phyloP scores from a whole-genome alignment of 1,140 invertebrate genomes.

The Ips nitidus region DNA sequence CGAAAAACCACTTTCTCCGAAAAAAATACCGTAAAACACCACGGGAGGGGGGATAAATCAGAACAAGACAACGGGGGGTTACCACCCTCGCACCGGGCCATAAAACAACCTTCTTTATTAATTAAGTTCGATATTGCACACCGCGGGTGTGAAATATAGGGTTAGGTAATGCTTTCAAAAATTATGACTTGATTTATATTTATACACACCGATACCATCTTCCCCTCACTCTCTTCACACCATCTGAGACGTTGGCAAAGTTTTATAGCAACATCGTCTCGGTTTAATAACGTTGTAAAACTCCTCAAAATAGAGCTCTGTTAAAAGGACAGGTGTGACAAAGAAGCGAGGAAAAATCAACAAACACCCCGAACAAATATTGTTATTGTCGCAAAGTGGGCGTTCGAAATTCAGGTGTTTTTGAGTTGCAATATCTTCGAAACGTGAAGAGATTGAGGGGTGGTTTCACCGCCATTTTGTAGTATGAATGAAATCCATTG shows the following conservation, averaged over 20 bases:
- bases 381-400: no score
- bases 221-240: neutral
- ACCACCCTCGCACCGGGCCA: neutral
- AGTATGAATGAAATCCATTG: no score
- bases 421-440: no score
- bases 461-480: no score
- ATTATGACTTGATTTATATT: conserved; percentile 4
- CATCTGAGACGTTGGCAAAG: neutral
- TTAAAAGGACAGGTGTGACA: no score
- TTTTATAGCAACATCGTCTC: neutral
- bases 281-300: conserved; percentile 4
- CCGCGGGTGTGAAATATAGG: conserved; percentile 1
- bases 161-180: conserved; percentile 1
- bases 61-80: neutral
- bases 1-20: no score
- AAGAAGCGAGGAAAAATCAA: no score
- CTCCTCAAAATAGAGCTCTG: neutral
- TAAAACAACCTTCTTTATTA: conserved; percentile 14
- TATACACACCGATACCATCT: neutral
- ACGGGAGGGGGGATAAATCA: no score
- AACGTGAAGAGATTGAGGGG: no score
- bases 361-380: no score
- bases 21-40: no score
- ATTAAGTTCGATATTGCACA: conserved; percentile 15
- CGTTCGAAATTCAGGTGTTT: no score